Conservation (phyloP, 2,888 invertebrate genomes). For the Drosophila recens region DNA sequence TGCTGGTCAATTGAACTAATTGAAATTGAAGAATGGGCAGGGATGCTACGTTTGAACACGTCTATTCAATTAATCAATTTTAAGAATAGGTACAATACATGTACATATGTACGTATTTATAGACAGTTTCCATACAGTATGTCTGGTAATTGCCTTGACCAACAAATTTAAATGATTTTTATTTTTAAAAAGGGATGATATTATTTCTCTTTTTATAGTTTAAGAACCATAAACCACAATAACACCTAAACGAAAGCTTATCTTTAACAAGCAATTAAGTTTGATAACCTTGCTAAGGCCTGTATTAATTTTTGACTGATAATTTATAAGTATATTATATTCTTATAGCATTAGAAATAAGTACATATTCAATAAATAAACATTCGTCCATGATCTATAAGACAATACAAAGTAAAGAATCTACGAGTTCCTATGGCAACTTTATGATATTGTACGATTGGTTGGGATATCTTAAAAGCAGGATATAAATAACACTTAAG, state of each 20-base stretch:
- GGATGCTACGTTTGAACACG: conserved; percentile 7
- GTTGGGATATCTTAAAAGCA: too few species aligned
- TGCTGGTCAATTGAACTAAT: conserved; percentile 46
- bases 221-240: too few species aligned
- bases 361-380: not conserved
- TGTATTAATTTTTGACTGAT: too few species aligned
- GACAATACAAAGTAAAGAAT: too few species aligned
- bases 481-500: too few species aligned
- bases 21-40: conserved; percentile 31
- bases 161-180: too few species aligned
- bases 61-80: conserved; percentile 37
- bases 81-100: conserved; percentile 14
- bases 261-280: not conserved
- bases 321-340: too few species aligned
- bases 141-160: too few species aligned
- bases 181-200: not conserved
- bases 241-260: too few species aligned
- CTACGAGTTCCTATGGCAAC: too few species aligned
- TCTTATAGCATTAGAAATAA: not conserved
- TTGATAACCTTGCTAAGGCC: not conserved
- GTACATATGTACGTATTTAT: conserved; percentile 2
- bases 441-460: too few species aligned
- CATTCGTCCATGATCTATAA: too few species aligned
- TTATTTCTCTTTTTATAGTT: not conserved
- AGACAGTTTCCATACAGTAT: not conserved